A percentile compares a stretch with the other conserved stretches of the same genome.
Conservation (phyloP, 2,797 vertebrate species). For the Streptopelia turtur region DNA sequence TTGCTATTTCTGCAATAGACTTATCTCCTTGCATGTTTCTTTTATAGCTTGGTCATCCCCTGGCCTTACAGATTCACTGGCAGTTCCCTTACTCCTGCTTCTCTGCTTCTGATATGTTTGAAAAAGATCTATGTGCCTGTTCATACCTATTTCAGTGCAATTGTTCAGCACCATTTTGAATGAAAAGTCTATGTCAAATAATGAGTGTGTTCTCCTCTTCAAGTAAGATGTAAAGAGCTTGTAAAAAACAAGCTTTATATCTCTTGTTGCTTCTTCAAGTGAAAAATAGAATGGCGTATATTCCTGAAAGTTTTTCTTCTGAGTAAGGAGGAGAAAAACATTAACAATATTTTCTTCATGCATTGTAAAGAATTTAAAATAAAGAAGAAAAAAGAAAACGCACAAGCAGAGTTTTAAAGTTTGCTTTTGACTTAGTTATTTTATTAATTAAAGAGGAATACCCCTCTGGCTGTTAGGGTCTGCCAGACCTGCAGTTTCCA, state of each 20-base stretch:
- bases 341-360: not conserved
- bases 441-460: not conserved
- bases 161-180: not conserved
- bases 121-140: not conserved
- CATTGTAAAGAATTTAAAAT: not conserved
- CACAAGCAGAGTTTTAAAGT: not conserved
- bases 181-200: not conserved
- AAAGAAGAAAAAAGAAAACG: not conserved
- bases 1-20: not conserved
- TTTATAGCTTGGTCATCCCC: not conserved
- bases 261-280: not conserved
- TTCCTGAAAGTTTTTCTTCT: not conserved
- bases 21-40: not conserved
- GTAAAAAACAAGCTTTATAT: not conserved
- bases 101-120: not conserved
- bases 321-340: not conserved
- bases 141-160: not conserved
- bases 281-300: not conserved
- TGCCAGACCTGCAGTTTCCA: not conserved
- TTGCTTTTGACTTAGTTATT: not conserved
- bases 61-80: not conserved
- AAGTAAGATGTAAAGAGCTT: not conserved
- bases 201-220: not conserved
- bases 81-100: not conserved
- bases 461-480: not conserved